A percentile compares a stretch with the other conserved stretches of the same genome.
Conservation (phyloP, 1,140 invertebrate species). For the Drosophila obscura region DNA sequence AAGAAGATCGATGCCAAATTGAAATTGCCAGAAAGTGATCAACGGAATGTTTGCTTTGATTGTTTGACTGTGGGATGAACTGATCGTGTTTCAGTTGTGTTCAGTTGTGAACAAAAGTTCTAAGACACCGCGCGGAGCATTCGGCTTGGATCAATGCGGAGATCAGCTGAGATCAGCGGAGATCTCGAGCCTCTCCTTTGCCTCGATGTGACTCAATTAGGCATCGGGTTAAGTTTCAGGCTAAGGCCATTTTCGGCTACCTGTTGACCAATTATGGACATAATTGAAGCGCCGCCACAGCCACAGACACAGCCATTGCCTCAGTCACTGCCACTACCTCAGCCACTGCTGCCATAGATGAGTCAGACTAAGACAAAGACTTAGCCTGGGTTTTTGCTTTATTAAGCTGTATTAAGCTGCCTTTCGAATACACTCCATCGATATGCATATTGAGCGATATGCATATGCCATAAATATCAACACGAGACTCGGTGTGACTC, state of each 20-base stretch:
- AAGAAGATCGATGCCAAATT: slow-evolving; percentile 49
- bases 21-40: slow-evolving; percentile 41
- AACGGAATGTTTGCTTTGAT: too few relatives aligned
- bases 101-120: slow-evolving; percentile 15
- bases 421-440: slow-evolving; percentile 54
- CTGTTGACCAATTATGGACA: slow-evolving; percentile 80
- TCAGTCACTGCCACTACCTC: too few relatives aligned
- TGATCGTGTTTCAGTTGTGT: not conserved
- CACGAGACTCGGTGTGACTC: slow-evolving; percentile 53
- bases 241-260: slow-evolving; percentile 68
- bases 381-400: slow-evolving; percentile 30
- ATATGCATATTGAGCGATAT: slow-evolving; percentile 78
- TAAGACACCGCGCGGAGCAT: slow-evolving; percentile 32
- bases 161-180: slow-evolving; percentile 5
- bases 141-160: slow-evolving; percentile 6
- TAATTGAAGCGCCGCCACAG: slow-evolving; percentile 70
- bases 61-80: not conserved
- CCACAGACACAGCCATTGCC: not conserved
- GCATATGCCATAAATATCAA: slow-evolving; percentile 71
- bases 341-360: slow-evolving; percentile 20
- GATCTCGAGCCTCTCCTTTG: not conserved
- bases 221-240: not conserved
- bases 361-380: slow-evolving; percentile 35
- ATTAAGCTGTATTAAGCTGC: slow-evolving; percentile 64
- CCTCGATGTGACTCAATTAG: slow-evolving; percentile 32